A percentile compares a stretch with the other conserved stretches of the same genome.
Evolutionary conservation across 1,140 invertebrate species (phyloP).

Genomic region (Laupala kohalensis): DNA sequence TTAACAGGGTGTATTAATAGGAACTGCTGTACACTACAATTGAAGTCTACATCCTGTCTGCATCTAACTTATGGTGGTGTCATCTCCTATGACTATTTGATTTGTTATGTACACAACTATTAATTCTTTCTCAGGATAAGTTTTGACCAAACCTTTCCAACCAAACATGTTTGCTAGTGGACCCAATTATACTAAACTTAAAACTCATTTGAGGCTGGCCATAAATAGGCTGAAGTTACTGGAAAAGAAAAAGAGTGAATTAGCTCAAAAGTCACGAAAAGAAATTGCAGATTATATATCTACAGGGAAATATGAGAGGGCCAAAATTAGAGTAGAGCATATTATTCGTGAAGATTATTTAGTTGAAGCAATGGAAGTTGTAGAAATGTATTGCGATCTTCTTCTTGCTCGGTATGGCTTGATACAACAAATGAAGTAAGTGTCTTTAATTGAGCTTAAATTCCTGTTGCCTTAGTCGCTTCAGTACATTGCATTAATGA

Average conservation of each 20-base stretch:
- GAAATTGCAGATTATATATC: constrained; percentile 96
- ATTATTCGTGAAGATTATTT: constrained; percentile 98
- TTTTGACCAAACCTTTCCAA: too few relatives aligned
- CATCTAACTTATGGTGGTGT: too few relatives aligned
- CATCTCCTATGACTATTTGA: too few relatives aligned
- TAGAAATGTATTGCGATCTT: constrained; percentile 99
- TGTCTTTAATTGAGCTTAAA: background rate
- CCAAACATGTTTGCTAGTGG: constrained; percentile 67
- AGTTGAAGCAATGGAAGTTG: constrained; percentile 96
- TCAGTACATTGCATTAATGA: background rate
- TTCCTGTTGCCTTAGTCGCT: background rate
- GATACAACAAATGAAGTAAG: constrained; percentile 91
- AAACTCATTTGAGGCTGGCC: constrained; percentile 85
- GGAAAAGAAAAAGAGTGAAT: constrained; percentile 96
- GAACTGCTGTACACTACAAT: too few relatives aligned
- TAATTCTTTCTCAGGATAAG: too few relatives aligned
- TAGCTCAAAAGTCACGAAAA: constrained; percentile 86
- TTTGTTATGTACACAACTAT: too few relatives aligned
- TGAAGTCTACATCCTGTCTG: too few relatives aligned
- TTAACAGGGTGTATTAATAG: too few relatives aligned
- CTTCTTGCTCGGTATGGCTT: constrained; percentile 93
- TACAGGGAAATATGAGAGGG: constrained; percentile 79
- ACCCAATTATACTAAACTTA: constrained; percentile 87
- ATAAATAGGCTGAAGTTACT: constrained; percentile 88
- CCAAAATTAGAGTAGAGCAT: constrained; percentile 93